phyloP scores from a whole-genome alignment of 2,888 invertebrate genomes.

The Campoplex nolae region DNA sequence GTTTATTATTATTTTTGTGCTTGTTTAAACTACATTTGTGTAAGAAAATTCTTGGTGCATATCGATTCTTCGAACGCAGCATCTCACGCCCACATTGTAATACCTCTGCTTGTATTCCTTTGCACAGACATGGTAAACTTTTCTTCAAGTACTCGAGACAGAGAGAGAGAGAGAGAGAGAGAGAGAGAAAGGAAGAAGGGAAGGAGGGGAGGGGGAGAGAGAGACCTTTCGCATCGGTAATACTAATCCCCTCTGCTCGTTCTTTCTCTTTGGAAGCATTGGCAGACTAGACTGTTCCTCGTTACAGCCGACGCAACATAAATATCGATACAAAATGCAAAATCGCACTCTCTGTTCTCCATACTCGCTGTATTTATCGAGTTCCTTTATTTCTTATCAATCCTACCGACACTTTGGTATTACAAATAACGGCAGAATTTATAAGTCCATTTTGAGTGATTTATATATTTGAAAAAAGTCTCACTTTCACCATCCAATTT shows the following conservation, averaged over 20 bases:
- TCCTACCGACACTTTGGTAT: not conserved
- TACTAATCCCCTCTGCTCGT: conserved; percentile 21
- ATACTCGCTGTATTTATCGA: not conserved
- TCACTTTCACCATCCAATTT: not conserved
- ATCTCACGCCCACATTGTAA: conserved; percentile 59
- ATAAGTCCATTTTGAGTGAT: too few relatives aligned
- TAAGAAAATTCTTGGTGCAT: conserved; percentile 22
- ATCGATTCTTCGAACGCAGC: conserved; percentile 58
- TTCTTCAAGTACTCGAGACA: conserved; percentile 18
- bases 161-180: conserved; percentile 2
- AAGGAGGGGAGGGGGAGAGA: too few relatives aligned
- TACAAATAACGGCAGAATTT: not conserved
- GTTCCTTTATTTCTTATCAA: not conserved
- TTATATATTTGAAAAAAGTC: too few relatives aligned
- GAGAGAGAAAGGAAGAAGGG: too few relatives aligned
- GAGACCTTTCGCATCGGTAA: conserved; percentile 41
- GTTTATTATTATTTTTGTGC: not conserved
- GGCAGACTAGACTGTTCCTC: conserved; percentile 29
- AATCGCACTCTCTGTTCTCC: conserved; percentile 3
- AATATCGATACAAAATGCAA: conserved; percentile 38
- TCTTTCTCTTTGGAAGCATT: not conserved
- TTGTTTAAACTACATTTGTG: conserved; percentile 10
- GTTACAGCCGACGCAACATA: conserved; percentile 16
- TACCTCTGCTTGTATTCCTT: conserved; percentile 20
- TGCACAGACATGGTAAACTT: conserved; percentile 3